Evolutionary conservation across 2,797 vertebrate genomes (phyloP), one percentile per base, ranked within the genome.

Genomic region (Acrocephalus scirpaceus): DNA sequence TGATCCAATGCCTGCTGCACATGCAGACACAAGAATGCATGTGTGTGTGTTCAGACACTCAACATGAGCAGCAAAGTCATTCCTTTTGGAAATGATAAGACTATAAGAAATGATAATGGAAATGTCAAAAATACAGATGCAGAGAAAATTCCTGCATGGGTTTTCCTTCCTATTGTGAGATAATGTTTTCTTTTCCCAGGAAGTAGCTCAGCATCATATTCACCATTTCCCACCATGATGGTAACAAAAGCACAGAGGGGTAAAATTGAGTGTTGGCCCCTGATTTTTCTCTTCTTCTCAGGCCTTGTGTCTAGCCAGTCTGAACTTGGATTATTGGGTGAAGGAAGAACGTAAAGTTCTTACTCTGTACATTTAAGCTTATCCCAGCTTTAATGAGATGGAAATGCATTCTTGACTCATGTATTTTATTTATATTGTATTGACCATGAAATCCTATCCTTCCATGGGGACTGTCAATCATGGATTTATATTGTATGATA

Each of bases 11-110:
- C 62, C 48, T 19, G 6, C 29, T 5, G 21, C 16, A 19, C 11
- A 4, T 9, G 8, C 1, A 1, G 20, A 16, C 9, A 69, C 8
- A 50, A 1, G 1, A 5, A 18, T 0, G 0, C 0, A 0, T 4
- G 7, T 47, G 34, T 47, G 34, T 38, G 47, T 7, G 8, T 34
- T 62, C 45, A 36, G 15, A 57, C 7, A 11, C 5, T 62, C 11
- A 73, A 26, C 36, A 13, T 0, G 0, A 75, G 34, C 14, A 48
- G 25, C 5, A 27, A 50, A 66, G 5, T 23, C 2, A 1, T 53
- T 76, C 36, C 19, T 40, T 67, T 62, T 62, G 15, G 53, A 88
- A 92, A 70, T 18, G 1, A 18, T 18, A 10, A 53, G 45, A 79
- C 11, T 38, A 38, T 38, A 38, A 38, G 38, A 38, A 38, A 38